Conservation (phyloP, 2,113 vertebrate species). For the Chascanopsetta lugubris region DNA sequence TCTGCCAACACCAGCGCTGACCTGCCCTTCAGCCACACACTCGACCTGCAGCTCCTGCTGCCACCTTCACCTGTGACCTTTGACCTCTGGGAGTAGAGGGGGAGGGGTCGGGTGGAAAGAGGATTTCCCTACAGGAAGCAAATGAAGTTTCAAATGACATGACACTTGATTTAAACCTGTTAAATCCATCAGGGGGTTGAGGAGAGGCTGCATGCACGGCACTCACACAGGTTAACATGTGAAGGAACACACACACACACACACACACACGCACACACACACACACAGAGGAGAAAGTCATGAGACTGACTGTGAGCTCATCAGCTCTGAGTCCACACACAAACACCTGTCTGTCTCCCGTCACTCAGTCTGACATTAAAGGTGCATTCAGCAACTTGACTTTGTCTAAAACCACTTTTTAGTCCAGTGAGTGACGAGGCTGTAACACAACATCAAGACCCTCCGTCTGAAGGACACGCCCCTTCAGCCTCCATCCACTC, state of each 20-base stretch:
- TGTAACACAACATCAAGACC: too few species aligned
- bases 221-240: constrained; percentile 31
- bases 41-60: too few species aligned
- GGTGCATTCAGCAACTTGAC: too few species aligned
- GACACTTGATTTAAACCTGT: constrained; percentile 57
- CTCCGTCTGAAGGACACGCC: too few species aligned
- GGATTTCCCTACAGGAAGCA: constrained; percentile 39
- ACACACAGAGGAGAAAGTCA: not conserved
- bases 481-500: too few species aligned
- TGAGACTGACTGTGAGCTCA: too few species aligned
- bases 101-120: constrained; percentile 22
- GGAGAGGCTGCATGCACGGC: constrained; percentile 23
- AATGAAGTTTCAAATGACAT: constrained; percentile 47
- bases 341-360: not conserved
- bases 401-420: too few species aligned
- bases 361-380: too few species aligned
- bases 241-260: not conserved
- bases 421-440: too few species aligned
- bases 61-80: constrained; percentile 35
- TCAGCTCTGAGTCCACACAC: not conserved
- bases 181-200: constrained; percentile 54
- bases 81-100: constrained; percentile 9
- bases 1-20: not conserved
- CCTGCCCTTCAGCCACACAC: not conserved
- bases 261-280: constrained; percentile 22